These are phyloP conservation scores for Siphamia tubifer DNA, from an alignment of 2,113 vertebrate species.

Conservation along the genomic window DNA sequence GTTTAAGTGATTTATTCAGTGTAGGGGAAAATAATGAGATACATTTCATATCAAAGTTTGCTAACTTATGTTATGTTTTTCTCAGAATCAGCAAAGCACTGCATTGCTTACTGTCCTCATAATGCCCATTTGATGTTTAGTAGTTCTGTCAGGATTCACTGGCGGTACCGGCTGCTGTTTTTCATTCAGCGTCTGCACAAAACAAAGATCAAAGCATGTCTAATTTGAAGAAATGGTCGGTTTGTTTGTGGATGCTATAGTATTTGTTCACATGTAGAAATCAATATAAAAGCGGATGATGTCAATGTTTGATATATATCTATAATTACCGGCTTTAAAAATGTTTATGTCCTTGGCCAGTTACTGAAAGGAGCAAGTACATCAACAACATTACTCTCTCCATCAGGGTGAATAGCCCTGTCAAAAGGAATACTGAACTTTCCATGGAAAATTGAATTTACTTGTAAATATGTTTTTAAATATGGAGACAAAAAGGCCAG, in stretches of 20 bases:
- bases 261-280: neutral
- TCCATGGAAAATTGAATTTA: no score
- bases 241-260: neutral
- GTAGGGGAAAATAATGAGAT: conserved; percentile 21
- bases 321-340: conserved; percentile 26
- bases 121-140: conserved; percentile 47
- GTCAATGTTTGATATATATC: conserved; percentile 23
- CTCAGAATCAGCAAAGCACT: conserved; percentile 26
- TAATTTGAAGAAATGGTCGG: conserved; percentile 30
- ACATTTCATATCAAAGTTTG: conserved; percentile 31
- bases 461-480: no score
- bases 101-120: conserved; percentile 21
- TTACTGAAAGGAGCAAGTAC: neutral
- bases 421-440: no score
- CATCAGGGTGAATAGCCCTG: neutral
- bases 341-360: neutral
- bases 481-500: no score
- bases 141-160: conserved; percentile 27
- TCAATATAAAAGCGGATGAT: conserved; percentile 10
- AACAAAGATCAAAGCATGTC: conserved; percentile 36
- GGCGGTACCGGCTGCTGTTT: neutral
- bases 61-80: conserved; percentile 20
- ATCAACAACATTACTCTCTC: conserved; percentile 10
- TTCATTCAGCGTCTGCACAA: conserved; percentile 38
- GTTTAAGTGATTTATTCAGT: conserved; percentile 7